phyloP scores from a whole-genome alignment of 2,888 invertebrate genomes.

The Trachelus troglodyta region DNA sequence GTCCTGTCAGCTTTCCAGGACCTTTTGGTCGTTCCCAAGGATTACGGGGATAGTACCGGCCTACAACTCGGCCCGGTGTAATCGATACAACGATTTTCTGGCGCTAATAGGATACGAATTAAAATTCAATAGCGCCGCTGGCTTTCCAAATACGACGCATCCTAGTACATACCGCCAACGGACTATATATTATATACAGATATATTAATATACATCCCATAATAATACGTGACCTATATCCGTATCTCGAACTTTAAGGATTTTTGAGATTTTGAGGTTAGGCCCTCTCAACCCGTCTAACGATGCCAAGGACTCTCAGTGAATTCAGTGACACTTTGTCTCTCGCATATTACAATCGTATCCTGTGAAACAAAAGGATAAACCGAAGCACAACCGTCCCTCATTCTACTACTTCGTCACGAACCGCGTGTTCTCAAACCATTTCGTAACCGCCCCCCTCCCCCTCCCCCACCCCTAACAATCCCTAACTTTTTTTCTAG shows the following conservation, averaged over 20 bases:
- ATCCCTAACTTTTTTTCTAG: slow-evolving; percentile 5
- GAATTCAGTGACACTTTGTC: background rate
- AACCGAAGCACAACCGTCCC: background rate
- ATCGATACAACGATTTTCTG: background rate
- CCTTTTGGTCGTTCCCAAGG: background rate
- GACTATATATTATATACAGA: background rate
- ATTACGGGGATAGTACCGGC: background rate
- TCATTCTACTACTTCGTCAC: background rate
- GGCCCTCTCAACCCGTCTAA: background rate
- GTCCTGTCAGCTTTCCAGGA: background rate
- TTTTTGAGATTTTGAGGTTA: background rate
- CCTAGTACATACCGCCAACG: background rate
- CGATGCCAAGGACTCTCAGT: background rate
- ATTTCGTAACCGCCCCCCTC: background rate
- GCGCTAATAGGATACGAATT: background rate
- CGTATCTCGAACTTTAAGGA: background rate
- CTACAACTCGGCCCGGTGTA: background rate
- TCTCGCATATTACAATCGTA: background rate
- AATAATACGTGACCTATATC: background rate
- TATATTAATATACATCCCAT: background rate
- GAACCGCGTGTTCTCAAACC: background rate
- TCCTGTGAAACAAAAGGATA: background rate
- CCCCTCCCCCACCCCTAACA: background rate
- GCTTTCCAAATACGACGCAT: background rate
- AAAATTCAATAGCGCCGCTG: background rate